Evolutionary conservation across 2,797 vertebrate genomes (phyloP), one percentile per base, ranked within the genome.

Genomic region (Leuciscus waleckii): DNA sequence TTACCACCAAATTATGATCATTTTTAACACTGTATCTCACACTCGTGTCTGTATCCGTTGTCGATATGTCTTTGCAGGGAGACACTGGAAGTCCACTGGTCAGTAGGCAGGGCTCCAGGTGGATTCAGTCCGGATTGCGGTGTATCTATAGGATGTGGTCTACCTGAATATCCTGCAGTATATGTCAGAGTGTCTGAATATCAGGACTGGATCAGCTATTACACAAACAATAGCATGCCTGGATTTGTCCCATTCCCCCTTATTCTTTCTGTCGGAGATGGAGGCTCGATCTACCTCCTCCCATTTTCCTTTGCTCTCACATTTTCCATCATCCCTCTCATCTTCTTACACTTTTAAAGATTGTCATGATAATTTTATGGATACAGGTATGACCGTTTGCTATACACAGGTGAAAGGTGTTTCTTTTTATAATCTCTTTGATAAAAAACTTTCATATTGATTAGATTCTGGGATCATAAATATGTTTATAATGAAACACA

Each of bases 11-110:
- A 58, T n/a, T 58, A 10, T 61, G 5, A 11, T n/a, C n/a, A n/a
- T 61, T 9, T 68, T 19, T 37, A 16, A 21, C 65, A 23, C 13
- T 68, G 26, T 35, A 35, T 69, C 32, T 69, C 29, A 68, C 17
- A 32, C 1, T 69, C 2, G 4, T 39, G 7, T 69, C 26, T 37
- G 7, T 37, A 68, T 21, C 14, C 37, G 6, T 9, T 56, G 21
- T 56, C 7, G 19, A 21, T 19, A n/a, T 70, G 26, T 81, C 21
- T 23, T 26, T 79, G 23, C 51, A 82, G 83, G 85, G 85, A 51
- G 87, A 85, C 43, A 29, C 71, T 85, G 91, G 91, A 88, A 85
- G 86, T 79, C 92, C 91, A 71, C 6, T 89, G 85, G 89, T 89
- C 43, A n/a, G 73, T 19, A 37, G 86, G 85, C 86, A 86, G 84